Evolutionary conservation across 2,113 vertebrate species (phyloP).

Genomic region (Antennarius striatus): DNA sequence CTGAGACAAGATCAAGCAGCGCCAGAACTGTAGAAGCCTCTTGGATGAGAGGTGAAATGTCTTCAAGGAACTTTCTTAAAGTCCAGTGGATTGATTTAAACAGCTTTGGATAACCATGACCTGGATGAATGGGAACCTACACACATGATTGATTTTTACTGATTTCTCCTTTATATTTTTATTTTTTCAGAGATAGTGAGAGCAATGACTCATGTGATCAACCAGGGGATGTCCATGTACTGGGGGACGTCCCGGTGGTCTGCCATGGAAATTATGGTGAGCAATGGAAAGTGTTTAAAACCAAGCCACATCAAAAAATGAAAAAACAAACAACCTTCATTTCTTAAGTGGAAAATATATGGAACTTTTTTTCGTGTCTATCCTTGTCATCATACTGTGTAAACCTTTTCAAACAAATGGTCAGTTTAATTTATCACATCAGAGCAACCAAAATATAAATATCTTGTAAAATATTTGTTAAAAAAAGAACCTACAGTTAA

Average conservation of each 20-base stretch:
- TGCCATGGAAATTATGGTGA: slow-evolving; percentile 97
- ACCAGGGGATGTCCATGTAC: slow-evolving; percentile 98
- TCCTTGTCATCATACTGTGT: not conserved
- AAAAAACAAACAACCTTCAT: not conserved
- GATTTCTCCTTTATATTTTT: slow-evolving; percentile 18
- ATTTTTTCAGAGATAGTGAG: slow-evolving; percentile 88
- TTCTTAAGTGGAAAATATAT: no score
- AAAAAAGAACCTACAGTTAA: no score
- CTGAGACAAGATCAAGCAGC: no score
- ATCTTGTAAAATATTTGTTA: no score
- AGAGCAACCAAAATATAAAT: no score
- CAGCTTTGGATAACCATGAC: no score
- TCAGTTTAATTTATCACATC: not conserved
- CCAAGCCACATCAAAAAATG: not conserved
- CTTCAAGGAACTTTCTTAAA: no score
- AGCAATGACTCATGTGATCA: slow-evolving; percentile 95
- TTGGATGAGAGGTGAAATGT: no score
- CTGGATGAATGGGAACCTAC: no score
- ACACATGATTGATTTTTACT: no score
- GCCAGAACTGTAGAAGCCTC: no score
- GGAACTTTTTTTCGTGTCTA: not conserved
- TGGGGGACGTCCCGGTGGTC: slow-evolving; percentile 98
- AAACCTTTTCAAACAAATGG: not conserved
- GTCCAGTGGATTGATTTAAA: no score
- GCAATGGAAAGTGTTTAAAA: slow-evolving; percentile 2